Evolutionary conservation across 2,797 vertebrate genomes (phyloP), one percentile per base, ranked within the genome.

Genomic region (Psittacula derbiana): DNA sequence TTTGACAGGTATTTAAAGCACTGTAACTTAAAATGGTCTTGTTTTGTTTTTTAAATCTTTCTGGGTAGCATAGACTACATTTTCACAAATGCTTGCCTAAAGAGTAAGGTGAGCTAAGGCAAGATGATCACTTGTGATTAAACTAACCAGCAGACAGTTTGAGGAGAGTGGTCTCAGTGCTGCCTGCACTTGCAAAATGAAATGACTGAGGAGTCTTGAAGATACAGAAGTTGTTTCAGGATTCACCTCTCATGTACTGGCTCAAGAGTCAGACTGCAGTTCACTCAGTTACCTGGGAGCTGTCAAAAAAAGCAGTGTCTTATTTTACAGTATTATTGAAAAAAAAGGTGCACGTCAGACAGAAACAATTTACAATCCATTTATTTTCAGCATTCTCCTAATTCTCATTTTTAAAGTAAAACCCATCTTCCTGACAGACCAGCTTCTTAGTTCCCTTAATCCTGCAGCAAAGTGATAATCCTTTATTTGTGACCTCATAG

Each of bases 371-470:
- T 88, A 75, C 58, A 72, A 24, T 43, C 72, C 25, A 17, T 86
- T 91, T 94, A 47, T 92, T 93, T 95, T 94, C 62, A 58, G 33
- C 58, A 31, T 81, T 90, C 58, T 95, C 16, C 15, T 95, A 93
- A 92, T 93, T 91, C 93, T 43, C 14, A 7, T 88, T 94, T 75
- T 97, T 90, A 43, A 28, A 91, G 18, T 84, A 86, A 97, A 88
- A 28, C 24, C 41, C 60, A 7, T 92, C 66, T 96, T 72, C 85
- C 69, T 95, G 80, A 40, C 75, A 66, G 86, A 75, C 33, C 44
- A 62, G 40, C 83, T 86, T 94, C 78, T 90, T 88, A 88, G 81
- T 91, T 96, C 65, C 62, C 44, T 91, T 97, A 89, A 92, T 93
- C 74, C 69, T 58, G 64, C 62, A 73, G 53, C 61, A 91, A 81